Conservation (phyloP, 1,140 invertebrate species). For the Triops cancriformis region DNA sequence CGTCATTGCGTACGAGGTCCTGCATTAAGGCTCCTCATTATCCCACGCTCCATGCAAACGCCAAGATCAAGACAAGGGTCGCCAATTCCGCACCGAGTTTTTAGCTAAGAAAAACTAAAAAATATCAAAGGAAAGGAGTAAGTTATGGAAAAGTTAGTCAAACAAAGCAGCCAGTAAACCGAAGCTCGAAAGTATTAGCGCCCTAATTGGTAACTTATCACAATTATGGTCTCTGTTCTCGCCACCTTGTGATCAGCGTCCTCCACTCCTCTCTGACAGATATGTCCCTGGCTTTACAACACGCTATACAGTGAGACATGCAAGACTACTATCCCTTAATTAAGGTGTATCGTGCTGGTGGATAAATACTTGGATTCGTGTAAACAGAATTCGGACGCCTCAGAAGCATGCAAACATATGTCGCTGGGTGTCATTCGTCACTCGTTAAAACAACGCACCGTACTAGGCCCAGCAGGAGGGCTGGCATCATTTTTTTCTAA, state of each 20-base stretch:
- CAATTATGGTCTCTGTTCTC: not conserved
- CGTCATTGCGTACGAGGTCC: slow-evolving; percentile 12
- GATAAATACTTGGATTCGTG: not conserved
- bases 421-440: not conserved
- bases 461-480: not conserved
- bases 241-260: not conserved
- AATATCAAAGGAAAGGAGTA: too few relatives aligned
- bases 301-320: not conserved
- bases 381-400: not conserved
- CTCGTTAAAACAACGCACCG: not conserved
- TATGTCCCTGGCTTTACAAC: not conserved
- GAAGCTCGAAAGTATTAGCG: not conserved
- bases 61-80: slow-evolving; percentile 12
- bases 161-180: too few relatives aligned
- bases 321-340: not conserved
- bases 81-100: not conserved
- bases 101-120: not conserved
- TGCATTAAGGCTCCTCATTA: not conserved
- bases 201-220: not conserved
- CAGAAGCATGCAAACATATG: not conserved
- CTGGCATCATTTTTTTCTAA: not conserved
- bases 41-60: not conserved
- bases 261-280: not conserved
- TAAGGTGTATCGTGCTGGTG: slow-evolving; percentile 2
- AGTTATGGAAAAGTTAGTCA: too few relatives aligned